A percentile compares a stretch with the other conserved stretches of the same genome.
Conservation (phyloP, 2,113 vertebrate genomes). For the Mystacornis crossleyi region DNA sequence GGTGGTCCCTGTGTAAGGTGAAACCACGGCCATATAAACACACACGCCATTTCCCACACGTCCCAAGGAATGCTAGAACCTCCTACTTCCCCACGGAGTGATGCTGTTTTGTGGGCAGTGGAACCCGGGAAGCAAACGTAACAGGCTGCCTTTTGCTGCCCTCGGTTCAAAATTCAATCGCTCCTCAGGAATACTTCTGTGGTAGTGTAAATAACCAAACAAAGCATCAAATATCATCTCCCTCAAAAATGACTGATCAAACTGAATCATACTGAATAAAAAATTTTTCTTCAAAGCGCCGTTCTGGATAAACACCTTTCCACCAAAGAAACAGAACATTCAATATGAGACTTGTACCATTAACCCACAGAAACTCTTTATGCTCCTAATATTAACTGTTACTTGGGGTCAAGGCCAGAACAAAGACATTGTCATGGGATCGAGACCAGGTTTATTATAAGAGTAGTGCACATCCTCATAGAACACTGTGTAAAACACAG, state of each 20-base stretch:
- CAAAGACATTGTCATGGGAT: not conserved
- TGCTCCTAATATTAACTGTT: not conserved
- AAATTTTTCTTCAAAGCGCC: not conserved
- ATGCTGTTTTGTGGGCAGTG: conserved; percentile 47
- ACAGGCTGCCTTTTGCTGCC: conserved; percentile 30
- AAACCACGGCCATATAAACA: conserved; percentile 74
- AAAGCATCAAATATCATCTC: not conserved
- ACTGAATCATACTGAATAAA: not conserved
- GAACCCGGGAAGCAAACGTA: conserved; percentile 29
- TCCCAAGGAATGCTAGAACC: conserved; percentile 59
- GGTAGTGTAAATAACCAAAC: not conserved
- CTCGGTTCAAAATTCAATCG: not conserved
- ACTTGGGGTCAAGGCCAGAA: not conserved
- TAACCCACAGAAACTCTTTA: not conserved
- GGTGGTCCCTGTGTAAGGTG: conserved; percentile 75
- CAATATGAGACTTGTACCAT: not conserved
- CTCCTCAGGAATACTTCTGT: not conserved
- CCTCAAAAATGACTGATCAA: not conserved
- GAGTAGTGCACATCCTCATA: not conserved
- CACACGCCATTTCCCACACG: conserved; percentile 65
- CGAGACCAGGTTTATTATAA: not conserved
- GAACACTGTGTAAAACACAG: not conserved
- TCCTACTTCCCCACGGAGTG: conserved; percentile 42
- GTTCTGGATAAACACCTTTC: not conserved
- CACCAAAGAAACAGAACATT: not conserved